Conservation (phyloP, 1,140 invertebrate genomes). For the Pseudachorutes palmiensis region DNA sequence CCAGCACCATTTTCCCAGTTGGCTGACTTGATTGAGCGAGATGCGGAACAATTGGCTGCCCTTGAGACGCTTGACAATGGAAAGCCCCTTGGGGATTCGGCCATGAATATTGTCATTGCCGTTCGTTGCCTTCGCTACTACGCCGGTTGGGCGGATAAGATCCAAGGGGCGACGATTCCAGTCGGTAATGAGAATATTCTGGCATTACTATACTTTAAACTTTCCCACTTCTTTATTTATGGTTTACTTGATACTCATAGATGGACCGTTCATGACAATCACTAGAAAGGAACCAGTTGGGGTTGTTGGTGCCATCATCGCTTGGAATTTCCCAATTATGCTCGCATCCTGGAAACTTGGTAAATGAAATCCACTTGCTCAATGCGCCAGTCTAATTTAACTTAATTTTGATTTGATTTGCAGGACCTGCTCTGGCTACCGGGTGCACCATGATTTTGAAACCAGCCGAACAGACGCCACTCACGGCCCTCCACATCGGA, state of each 20-base stretch:
- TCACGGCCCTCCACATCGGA: slow-evolving; percentile 72
- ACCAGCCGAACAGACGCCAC: slow-evolving; percentile 80
- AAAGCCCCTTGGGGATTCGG: slow-evolving; percentile 61
- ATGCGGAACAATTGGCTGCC: slow-evolving; percentile 59
- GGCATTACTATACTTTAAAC: background rate
- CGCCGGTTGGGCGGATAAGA: slow-evolving; percentile 83
- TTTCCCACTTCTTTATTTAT: too few species aligned
- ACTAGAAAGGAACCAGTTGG: slow-evolving; percentile 76
- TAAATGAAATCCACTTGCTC: background rate
- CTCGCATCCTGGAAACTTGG: slow-evolving; percentile 71
- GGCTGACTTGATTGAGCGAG: slow-evolving; percentile 65
- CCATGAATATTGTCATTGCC: slow-evolving; percentile 55
- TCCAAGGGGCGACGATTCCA: slow-evolving; percentile 52
- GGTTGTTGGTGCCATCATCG: slow-evolving; percentile 74
- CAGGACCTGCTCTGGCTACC: slow-evolving; percentile 63
- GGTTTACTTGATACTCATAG: slow-evolving; percentile 46
- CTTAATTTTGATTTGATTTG: background rate
- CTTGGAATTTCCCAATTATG: slow-evolving; percentile 69
- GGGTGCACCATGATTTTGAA: slow-evolving; percentile 72
- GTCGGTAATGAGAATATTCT: background rate
- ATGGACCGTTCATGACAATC: slow-evolving; percentile 47
- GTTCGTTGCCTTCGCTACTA: slow-evolving; percentile 66
- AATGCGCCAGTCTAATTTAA: background rate
- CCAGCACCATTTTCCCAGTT: slow-evolving; percentile 46
- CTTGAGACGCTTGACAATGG: slow-evolving; percentile 82